These are phyloP conservation scores for Scomberomorus guttatus DNA, from an alignment of 2,797 vertebrate genomes.

Conservation along the genomic window DNA sequence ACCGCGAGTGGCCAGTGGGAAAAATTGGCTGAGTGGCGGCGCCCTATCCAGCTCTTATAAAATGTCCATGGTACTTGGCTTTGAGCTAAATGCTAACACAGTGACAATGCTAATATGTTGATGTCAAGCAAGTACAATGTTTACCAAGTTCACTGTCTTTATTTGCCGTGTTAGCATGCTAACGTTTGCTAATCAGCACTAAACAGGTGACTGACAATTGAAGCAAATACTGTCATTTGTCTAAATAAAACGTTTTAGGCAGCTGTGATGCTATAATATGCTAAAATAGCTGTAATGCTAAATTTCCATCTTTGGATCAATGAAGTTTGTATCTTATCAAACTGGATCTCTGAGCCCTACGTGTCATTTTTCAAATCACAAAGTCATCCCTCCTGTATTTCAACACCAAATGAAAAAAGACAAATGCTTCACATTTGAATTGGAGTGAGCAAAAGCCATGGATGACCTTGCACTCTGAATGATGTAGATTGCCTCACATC, in stretches of 20 bases:
- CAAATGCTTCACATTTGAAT: neutral
- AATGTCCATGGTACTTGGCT: no score
- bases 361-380: constrained; percentile 9
- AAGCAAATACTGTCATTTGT: constrained; percentile 2
- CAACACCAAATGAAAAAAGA: neutral
- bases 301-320: no score
- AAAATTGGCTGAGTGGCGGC: no score
- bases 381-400: neutral
- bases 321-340: neutral
- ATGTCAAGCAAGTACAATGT: neutral
- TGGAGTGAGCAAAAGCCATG: neutral
- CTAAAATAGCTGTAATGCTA: neutral
- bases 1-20: no score
- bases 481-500: constrained; percentile 36
- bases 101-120: neutral
- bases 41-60: no score
- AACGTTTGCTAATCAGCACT: neutral
- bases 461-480: constrained; percentile 24
- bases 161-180: neutral
- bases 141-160: neutral
- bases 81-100: no score
- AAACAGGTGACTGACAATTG: neutral
- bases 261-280: neutral
- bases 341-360: neutral
- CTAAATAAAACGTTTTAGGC: neutral